Percentiles rank a stretch among this genome's conserved stretches.
Conservation (phyloP, 2,797 vertebrate species). For the Eulemur rubriventer region DNA sequence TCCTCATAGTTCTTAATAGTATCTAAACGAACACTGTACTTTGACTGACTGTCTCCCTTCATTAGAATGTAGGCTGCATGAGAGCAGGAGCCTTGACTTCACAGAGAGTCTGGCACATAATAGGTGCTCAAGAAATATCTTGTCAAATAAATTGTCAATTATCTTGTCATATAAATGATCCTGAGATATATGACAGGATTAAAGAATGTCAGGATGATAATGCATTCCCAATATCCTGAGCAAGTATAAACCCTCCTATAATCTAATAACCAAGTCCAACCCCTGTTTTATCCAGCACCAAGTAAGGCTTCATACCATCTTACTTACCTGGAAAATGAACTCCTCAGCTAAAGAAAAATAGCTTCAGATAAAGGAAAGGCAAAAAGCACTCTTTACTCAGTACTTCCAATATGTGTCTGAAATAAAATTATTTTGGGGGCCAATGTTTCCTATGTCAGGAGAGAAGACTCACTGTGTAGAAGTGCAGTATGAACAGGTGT, state of each 20-base stretch:
- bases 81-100: background rate
- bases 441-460: background rate
- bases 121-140: background rate
- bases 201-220: background rate
- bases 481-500: background rate
- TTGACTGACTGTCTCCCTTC: background rate
- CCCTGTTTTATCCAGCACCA: background rate
- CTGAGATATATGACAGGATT: background rate
- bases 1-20: background rate
- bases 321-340: background rate
- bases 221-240: background rate
- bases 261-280: background rate
- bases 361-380: background rate
- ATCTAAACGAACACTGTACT: background rate
- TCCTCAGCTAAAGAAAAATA: conserved; percentile 15
- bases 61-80: background rate
- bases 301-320: background rate
- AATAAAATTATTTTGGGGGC: background rate
- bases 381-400: background rate
- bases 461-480: background rate
- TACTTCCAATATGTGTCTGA: background rate
- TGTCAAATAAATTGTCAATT: background rate
- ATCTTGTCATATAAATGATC: background rate
- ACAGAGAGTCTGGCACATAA: background rate
- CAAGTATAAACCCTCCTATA: background rate